Conservation (phyloP, 2,888 invertebrate species). For the Heliconius ismenius region DNA sequence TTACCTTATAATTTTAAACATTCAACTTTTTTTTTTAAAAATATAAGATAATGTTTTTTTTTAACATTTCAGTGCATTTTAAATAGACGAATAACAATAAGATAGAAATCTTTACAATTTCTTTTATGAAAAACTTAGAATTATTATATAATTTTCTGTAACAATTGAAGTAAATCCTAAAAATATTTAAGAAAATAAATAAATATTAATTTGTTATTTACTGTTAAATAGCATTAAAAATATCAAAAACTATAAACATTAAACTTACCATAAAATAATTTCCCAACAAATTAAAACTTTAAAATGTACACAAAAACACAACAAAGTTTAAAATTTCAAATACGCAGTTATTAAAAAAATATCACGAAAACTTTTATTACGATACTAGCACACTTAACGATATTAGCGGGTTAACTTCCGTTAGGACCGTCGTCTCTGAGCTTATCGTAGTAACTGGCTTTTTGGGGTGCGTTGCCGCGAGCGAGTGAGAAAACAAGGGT, state of each 20-base stretch:
- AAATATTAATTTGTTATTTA: neutral
- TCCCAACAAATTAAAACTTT: neutral
- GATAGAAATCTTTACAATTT: too few relatives aligned
- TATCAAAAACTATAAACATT: neutral
- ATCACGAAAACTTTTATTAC: constrained; percentile 17
- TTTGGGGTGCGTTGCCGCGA: constrained; percentile 19
- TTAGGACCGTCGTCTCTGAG: constrained; percentile 29
- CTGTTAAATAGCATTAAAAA: too few relatives aligned
- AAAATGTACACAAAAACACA: neutral
- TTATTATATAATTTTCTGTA: too few relatives aligned
- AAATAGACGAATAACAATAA: too few relatives aligned
- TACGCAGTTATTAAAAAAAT: neutral
- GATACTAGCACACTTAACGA: neutral
- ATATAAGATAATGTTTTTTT: too few relatives aligned
- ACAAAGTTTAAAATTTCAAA: neutral
- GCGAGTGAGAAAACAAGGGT: constrained; percentile 12
- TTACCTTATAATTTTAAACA: too few relatives aligned
- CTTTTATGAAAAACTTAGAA: too few relatives aligned
- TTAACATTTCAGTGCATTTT: too few relatives aligned
- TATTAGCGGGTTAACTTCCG: neutral
- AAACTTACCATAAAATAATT: constrained; percentile 1
- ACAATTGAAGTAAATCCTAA: too few relatives aligned
- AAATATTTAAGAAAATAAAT: neutral
- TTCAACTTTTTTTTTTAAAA: too few relatives aligned
- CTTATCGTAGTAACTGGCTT: constrained; percentile 35